A percentile compares a stretch with the other conserved stretches of the same genome.
These are phyloP conservation scores for Jordanella pulchra DNA, from an alignment of 2,797 vertebrate species.

Conservation along the genomic window DNA sequence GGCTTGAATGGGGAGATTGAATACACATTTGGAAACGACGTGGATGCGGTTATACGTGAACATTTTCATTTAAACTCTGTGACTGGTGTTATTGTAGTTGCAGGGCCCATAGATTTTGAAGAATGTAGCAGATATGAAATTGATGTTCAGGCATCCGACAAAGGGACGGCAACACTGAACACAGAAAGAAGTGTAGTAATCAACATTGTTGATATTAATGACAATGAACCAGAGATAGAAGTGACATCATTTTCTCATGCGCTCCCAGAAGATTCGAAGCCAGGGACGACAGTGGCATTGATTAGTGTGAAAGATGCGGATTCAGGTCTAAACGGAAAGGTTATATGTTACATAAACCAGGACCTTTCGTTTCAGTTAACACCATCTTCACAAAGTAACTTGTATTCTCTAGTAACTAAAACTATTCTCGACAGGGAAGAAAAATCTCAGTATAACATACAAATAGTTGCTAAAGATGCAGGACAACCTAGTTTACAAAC, in stretches of 20 bases:
- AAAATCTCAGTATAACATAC: conserved; percentile 38
- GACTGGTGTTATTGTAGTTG: conserved; percentile 55
- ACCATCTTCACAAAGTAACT: conserved; percentile 48
- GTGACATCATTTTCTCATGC: conserved; percentile 51
- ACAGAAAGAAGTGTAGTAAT: conserved; percentile 50
- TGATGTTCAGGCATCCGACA: conserved; percentile 57
- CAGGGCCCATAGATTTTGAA: conserved; percentile 50
- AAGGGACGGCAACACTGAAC: conserved; percentile 22
- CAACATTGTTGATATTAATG: conserved; percentile 58
- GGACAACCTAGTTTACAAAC: conserved; percentile 60
- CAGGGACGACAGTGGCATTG: conserved; percentile 55
- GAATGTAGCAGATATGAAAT: conserved; percentile 42
- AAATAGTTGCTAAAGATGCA: conserved; percentile 62
- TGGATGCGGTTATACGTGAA: conserved; percentile 11
- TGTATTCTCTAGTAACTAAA: conserved; percentile 62
- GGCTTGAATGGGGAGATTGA: conserved; percentile 47
- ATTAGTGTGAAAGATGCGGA: conserved; percentile 47
- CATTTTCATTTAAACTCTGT: conserved; percentile 38
- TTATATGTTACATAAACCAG: conserved; percentile 43
- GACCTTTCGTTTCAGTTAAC: conserved; percentile 52
- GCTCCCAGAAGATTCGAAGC: conserved; percentile 41
- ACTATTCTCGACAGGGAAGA: conserved; percentile 45
- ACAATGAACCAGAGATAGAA: conserved; percentile 59
- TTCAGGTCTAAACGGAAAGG: conserved; percentile 52
- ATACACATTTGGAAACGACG: conserved; percentile 53